These are phyloP conservation scores for Teleiodes luculella DNA, from an alignment of 2,888 invertebrate species.

Conservation along the genomic window DNA sequence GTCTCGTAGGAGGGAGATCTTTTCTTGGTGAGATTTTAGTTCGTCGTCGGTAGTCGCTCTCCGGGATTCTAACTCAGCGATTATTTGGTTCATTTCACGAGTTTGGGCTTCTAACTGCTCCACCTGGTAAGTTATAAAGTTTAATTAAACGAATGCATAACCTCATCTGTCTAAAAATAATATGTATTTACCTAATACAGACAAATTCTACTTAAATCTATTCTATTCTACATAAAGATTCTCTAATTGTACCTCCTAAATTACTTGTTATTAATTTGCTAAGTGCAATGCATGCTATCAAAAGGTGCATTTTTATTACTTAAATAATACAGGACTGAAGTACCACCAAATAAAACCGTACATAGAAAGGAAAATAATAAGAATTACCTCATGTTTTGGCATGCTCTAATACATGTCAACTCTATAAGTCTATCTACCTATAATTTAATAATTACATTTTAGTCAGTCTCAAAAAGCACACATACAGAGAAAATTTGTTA, in stretches of 20 bases:
- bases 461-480: too few relatives aligned
- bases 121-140: conserved; percentile 74
- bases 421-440: too few relatives aligned
- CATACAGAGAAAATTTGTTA: too few relatives aligned
- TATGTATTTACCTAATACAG: too few relatives aligned
- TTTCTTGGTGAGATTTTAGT: conserved; percentile 85
- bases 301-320: neutral
- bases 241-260: too few relatives aligned
- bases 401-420: too few relatives aligned
- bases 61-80: conserved; percentile 79
- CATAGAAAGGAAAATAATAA: too few relatives aligned
- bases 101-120: conserved; percentile 88
- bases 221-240: too few relatives aligned
- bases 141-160: neutral
- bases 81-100: conserved; percentile 81
- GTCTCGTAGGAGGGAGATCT: conserved; percentile 85
- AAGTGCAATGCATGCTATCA: neutral
- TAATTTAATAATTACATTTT: too few relatives aligned
- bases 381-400: too few relatives aligned
- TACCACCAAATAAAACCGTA: neutral
- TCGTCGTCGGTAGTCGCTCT: conserved; percentile 84
- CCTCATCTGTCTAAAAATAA: too few relatives aligned
- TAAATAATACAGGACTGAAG: neutral
- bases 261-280: neutral
- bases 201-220: too few relatives aligned